Conservation (phyloP, 2,797 vertebrate species). For the Pseudomugil tenellus region DNA sequence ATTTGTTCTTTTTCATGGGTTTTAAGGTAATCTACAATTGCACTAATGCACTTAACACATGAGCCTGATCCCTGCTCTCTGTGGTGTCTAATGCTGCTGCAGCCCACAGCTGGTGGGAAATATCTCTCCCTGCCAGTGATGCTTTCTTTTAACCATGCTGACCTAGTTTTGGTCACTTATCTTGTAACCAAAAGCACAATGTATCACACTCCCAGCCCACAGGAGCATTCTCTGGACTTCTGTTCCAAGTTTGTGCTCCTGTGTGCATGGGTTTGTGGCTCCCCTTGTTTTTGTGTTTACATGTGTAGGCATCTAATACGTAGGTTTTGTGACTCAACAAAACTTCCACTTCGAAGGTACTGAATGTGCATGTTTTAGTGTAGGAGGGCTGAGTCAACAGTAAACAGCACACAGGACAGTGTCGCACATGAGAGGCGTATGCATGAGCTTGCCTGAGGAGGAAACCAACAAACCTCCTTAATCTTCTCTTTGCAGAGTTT, state of each 20-base stretch:
- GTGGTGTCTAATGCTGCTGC: constrained; percentile 62
- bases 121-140: constrained; percentile 64
- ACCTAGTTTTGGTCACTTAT: constrained; percentile 75
- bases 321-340: constrained; percentile 67
- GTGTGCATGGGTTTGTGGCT: constrained; percentile 23
- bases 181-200: constrained; percentile 61
- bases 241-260: constrained; percentile 31
- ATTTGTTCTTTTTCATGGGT: constrained; percentile 54
- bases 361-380: constrained; percentile 44
- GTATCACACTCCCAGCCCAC: constrained; percentile 49
- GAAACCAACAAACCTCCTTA: constrained; percentile 88
- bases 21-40: constrained; percentile 66
- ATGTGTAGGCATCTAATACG: constrained; percentile 55
- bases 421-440: constrained; percentile 42
- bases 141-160: constrained; percentile 65
- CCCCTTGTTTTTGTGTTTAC: constrained; percentile 26
- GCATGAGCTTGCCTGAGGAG: constrained; percentile 26
- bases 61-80: constrained; percentile 68
- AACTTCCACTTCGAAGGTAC: constrained; percentile 40
- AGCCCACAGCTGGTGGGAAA: constrained; percentile 65
- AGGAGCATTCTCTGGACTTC: constrained; percentile 45
- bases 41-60: constrained; percentile 64
- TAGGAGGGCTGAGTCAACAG: constrained; percentile 60
- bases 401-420: constrained; percentile 31
- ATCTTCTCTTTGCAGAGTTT: constrained; percentile 99